Evolutionary conservation across 2,797 vertebrate species (phyloP).

Genomic region (Sebastes steindachneri): DNA sequence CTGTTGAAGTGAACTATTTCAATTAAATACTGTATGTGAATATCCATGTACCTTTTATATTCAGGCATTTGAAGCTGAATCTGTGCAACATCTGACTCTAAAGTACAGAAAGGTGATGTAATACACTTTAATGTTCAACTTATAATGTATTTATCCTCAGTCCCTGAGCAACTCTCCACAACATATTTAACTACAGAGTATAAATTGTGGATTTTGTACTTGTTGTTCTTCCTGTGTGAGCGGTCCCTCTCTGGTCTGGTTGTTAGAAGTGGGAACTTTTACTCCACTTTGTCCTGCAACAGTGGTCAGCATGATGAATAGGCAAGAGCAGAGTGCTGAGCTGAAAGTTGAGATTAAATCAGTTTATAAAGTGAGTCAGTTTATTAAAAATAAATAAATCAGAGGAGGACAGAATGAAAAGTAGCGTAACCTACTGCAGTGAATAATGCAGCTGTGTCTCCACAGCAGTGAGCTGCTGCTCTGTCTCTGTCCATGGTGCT

Average conservation of each 20-base stretch:
- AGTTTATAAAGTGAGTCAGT: background rate
- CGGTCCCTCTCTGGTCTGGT: background rate
- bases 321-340: background rate
- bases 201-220: background rate
- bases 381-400: background rate
- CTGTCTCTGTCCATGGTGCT: background rate
- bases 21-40: background rate
- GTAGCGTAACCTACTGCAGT: background rate
- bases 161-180: background rate
- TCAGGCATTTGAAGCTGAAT: background rate
- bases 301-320: background rate
- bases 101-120: background rate
- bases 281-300: background rate
- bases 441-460: background rate
- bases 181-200: background rate
- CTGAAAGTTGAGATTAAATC: background rate
- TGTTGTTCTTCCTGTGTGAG: background rate
- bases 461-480: background rate
- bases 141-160: background rate
- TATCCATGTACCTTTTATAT: background rate
- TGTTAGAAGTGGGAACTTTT: background rate
- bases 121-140: background rate
- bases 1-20: background rate
- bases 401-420: background rate
- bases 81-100: background rate